Evolutionary conservation across 1,140 invertebrate species (phyloP).

Genomic region (Hylaeus volcanicus): DNA sequence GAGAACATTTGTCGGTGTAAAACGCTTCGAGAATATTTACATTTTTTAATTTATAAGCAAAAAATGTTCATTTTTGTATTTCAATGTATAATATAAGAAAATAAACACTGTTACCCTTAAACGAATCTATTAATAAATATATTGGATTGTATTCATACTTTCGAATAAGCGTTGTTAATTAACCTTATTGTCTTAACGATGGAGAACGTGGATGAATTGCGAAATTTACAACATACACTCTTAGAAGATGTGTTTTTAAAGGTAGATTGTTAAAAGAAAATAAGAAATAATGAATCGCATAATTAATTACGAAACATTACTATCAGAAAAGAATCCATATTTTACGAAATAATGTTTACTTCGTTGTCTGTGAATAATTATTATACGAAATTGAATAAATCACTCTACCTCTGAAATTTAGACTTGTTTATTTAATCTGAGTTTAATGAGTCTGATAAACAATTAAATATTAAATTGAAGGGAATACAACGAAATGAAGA

Average conservation of each 20-base stretch:
- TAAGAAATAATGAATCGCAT: background rate
- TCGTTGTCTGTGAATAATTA: background rate
- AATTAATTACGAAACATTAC: background rate
- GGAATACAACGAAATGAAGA: conserved; percentile 71
- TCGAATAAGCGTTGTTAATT: background rate
- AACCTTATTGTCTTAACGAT: background rate
- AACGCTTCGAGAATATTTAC: background rate
- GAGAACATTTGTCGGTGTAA: background rate
- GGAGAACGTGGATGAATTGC: background rate
- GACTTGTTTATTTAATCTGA: background rate
- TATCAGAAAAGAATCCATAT: too few species aligned
- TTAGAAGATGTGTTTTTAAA: conserved; percentile 18
- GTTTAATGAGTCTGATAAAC: too few species aligned
- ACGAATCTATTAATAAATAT: background rate
- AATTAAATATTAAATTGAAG: conserved; percentile 52
- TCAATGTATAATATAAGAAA: background rate
- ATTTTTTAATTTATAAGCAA: background rate
- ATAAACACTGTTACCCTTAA: background rate
- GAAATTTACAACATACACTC: background rate
- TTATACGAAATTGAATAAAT: background rate
- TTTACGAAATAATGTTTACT: background rate
- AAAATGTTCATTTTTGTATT: background rate
- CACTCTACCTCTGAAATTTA: background rate
- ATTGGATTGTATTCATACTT: background rate
- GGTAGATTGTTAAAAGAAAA: background rate